A percentile compares a stretch with the other conserved stretches of the same genome.
These are phyloP conservation scores for Tauraco erythrolophus DNA, from an alignment of 2,113 vertebrate genomes.

Conservation along the genomic window DNA sequence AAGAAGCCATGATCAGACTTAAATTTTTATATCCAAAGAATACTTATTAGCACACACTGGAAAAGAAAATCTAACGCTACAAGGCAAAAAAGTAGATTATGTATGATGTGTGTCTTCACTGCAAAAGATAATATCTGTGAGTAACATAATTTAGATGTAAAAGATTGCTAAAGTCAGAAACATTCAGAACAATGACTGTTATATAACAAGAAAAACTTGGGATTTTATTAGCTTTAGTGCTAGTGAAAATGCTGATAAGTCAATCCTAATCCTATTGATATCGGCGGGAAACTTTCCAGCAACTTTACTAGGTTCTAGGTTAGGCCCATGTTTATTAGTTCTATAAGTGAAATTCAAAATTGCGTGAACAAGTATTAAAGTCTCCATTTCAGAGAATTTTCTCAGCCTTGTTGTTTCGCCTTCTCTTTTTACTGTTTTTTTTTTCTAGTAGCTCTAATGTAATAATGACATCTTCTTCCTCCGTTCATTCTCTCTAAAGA, in stretches of 20 bases:
- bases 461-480: not conserved
- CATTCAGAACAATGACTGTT: not conserved
- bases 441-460: not conserved
- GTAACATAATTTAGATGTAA: not conserved
- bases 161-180: not conserved
- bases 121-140: not conserved
- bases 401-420: not conserved
- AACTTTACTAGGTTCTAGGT: not conserved
- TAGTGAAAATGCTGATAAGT: not conserved
- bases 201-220: not conserved
- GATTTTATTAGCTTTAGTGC: not conserved
- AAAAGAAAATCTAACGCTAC: not conserved
- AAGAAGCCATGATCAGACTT: slow-evolving; percentile 1
- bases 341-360: not conserved
- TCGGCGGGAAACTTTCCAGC: not conserved
- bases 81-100: not conserved
- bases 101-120: not conserved
- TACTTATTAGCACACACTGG: not conserved
- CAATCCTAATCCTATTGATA: not conserved
- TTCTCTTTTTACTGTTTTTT: not conserved
- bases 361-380: not conserved
- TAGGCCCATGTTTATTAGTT: not conserved
- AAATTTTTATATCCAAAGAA: not conserved
- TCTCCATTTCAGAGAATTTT: not conserved
- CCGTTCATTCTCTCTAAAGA: not conserved